These are phyloP conservation scores for Cardiocondyla obscurior DNA, from an alignment of 1,140 invertebrate genomes.

Conservation along the genomic window DNA sequence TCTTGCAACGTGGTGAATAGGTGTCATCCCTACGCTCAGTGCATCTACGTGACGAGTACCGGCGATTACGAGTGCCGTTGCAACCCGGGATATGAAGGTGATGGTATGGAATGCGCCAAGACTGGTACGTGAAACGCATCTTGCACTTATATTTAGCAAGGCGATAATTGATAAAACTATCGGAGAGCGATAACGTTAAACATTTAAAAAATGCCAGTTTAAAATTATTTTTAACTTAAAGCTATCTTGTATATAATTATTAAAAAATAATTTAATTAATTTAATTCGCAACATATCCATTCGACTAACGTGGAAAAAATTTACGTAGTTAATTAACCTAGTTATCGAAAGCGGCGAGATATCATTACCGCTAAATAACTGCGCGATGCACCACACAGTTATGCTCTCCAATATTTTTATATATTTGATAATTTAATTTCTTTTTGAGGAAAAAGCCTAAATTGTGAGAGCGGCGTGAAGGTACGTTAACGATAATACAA, in stretches of 20 bases:
- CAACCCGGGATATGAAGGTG: slow-evolving; percentile 90
- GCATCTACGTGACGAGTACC: slow-evolving; percentile 86
- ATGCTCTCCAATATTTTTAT: not conserved
- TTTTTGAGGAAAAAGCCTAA: slow-evolving; percentile 2
- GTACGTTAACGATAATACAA: slow-evolving; percentile 3
- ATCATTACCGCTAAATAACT: not conserved
- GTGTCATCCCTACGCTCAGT: slow-evolving; percentile 91
- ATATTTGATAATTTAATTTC: not conserved
- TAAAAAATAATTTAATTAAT: not conserved
- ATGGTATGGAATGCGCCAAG: slow-evolving; percentile 89
- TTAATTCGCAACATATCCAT: not conserved
- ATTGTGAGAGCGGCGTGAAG: not conserved
- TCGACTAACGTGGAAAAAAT: too few species aligned
- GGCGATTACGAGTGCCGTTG: slow-evolving; percentile 90
- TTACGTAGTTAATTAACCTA: too few species aligned
- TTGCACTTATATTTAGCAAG: not conserved
- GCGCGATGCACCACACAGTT: slow-evolving; percentile 52
- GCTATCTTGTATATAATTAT: not conserved
- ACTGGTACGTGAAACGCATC: slow-evolving; percentile 74
- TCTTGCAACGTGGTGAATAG: slow-evolving; percentile 90
- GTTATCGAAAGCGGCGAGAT: not conserved
- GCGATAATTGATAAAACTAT: not conserved
- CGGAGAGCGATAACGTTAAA: not conserved
- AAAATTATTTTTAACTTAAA: not conserved
- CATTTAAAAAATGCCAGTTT: not conserved